A percentile compares a stretch with the other conserved stretches of the same genome.
Evolutionary conservation across 2,888 invertebrate species (phyloP).

Genomic region (Mellilla xanthometata): DNA sequence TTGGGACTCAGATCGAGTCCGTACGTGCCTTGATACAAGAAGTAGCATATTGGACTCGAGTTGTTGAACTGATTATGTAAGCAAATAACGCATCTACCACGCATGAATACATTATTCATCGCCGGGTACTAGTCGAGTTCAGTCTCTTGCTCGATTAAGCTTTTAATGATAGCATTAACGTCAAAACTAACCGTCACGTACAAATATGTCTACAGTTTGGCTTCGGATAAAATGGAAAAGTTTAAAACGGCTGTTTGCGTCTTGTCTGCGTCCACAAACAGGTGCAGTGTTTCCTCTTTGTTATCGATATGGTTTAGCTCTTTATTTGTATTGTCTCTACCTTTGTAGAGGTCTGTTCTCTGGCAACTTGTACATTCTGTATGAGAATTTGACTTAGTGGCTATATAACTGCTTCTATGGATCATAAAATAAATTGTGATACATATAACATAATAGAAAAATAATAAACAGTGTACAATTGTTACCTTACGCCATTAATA

Average conservation of each 20-base stretch:
- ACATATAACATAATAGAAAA: no score
- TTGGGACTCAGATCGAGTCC: no score
- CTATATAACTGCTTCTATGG: no score
- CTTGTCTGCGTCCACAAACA: slow-evolving; percentile 28
- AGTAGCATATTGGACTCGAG: slow-evolving; percentile 65
- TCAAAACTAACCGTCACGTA: slow-evolving; percentile 30
- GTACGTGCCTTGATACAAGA: slow-evolving; percentile 70
- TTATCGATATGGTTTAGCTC: slow-evolving; percentile 13
- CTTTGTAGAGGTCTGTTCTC: no score
- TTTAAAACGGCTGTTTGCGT: slow-evolving; percentile 26
- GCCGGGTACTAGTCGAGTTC: slow-evolving; percentile 59
- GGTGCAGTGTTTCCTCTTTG: slow-evolving; percentile 35
- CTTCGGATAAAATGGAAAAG: slow-evolving; percentile 31
- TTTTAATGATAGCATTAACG: slow-evolving; percentile 36
- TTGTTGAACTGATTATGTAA: slow-evolving; percentile 66
- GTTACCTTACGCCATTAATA: no score
- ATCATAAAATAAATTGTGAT: no score
- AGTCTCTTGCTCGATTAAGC: slow-evolving; percentile 40
- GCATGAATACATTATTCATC: slow-evolving; percentile 68
- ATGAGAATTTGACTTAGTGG: no score
- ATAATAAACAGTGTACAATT: no score
- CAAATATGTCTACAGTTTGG: slow-evolving; percentile 23
- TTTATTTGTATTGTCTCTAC: no score
- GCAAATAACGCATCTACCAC: slow-evolving; percentile 60
- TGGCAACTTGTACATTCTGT: no score